phyloP scores from a whole-genome alignment of 2,113 vertebrate species.

The Tachysurus vachellii region DNA sequence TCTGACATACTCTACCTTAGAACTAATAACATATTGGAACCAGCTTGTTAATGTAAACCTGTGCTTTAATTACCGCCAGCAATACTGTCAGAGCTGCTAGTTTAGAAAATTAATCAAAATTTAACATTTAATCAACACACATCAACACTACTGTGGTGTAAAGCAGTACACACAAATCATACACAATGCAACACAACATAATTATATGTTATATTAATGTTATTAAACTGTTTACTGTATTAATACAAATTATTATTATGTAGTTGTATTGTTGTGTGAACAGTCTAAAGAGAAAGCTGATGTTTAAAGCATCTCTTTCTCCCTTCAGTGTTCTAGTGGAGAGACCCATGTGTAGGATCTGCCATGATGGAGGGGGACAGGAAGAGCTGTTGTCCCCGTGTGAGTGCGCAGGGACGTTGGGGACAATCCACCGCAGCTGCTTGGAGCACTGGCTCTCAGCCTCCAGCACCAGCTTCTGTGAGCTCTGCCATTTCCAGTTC shows the following conservation, averaged over 20 bases:
- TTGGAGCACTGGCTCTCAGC: conserved; percentile 96
- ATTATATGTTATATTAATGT: not conserved
- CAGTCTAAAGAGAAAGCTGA: not conserved
- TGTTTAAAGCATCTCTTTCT: not conserved
- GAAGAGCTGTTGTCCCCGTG: conserved; percentile 90
- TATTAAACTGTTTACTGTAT: too few relatives aligned
- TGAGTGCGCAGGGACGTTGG: conserved; percentile 90
- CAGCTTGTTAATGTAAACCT: not conserved
- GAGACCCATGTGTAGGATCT: conserved; percentile 93
- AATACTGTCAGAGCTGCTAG: not conserved
- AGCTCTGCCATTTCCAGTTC: conserved; percentile 95
- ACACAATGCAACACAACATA: not conserved
- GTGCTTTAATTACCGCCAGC: not conserved
- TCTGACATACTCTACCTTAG: not conserved
- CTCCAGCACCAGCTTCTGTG: conserved; percentile 97
- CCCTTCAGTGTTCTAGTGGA: conserved; percentile 26
- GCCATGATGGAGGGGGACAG: conserved; percentile 84
- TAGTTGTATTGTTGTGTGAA: not conserved
- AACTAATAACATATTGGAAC: not conserved
- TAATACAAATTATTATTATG: not conserved
- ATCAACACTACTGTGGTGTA: too few relatives aligned
- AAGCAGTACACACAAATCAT: not conserved
- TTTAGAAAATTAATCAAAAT: not conserved
- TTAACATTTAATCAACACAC: not conserved
- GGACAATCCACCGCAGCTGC: conserved; percentile 93